Percentiles rank a stretch among this genome's conserved stretches.
Evolutionary conservation across 2,113 vertebrate species (phyloP).

Genomic region (Cercocebus atys): DNA sequence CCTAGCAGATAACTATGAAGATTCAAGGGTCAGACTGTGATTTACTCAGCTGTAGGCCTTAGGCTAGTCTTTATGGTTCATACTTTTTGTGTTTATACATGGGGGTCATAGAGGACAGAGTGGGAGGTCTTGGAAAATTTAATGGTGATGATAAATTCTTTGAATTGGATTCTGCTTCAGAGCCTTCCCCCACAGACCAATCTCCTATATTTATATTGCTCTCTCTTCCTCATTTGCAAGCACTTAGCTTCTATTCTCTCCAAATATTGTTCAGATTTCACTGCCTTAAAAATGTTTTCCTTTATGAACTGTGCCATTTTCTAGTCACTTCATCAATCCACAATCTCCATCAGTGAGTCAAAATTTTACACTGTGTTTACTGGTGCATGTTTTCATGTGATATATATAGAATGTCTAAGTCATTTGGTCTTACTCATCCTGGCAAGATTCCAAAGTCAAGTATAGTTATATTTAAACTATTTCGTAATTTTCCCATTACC

Average conservation of each 20-base stretch:
- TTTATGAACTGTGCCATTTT: not conserved
- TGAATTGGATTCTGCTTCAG: conserved; percentile 13
- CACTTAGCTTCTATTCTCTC: not conserved
- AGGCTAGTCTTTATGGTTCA: not conserved
- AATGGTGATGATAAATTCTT: not conserved
- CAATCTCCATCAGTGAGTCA: not conserved
- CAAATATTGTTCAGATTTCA: not conserved
- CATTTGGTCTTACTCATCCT: not conserved
- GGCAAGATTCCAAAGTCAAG: not conserved
- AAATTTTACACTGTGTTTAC: not conserved
- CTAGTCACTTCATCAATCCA: not conserved
- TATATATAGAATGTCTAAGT: not conserved
- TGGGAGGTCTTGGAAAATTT: not conserved
- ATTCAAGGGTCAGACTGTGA: not conserved
- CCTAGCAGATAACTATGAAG: not conserved
- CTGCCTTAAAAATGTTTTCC: not conserved
- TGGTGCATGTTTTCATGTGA: not conserved
- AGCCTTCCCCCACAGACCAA: not conserved
- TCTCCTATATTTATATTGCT: not conserved
- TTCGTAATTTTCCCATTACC: not conserved
- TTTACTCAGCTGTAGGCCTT: not conserved
- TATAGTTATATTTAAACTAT: not conserved
- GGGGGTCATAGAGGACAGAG: not conserved
- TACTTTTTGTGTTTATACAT: not conserved
- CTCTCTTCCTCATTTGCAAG: not conserved